Evolutionary conservation across 2,797 vertebrate genomes (phyloP).

Genomic region (Gymnoscopelus microlampas): DNA sequence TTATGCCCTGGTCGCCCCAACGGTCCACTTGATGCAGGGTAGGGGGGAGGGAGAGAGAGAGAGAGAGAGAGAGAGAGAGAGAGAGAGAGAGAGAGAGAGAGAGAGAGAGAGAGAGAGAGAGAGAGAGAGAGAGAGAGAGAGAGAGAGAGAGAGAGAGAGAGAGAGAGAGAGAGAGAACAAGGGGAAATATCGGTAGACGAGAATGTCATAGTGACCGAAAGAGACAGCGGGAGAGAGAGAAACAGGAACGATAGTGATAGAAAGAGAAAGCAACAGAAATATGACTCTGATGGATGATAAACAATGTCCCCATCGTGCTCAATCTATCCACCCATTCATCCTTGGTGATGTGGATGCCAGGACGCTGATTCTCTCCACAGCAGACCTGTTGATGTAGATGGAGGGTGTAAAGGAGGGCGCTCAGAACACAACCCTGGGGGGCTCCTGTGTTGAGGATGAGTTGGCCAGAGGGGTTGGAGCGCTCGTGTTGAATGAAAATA

Average conservation of each 20-base stretch:
- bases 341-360: too few relatives aligned
- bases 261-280: too few relatives aligned
- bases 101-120: background rate
- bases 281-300: too few relatives aligned
- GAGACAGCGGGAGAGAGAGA: slow-evolving; percentile 35
- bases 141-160: slow-evolving; percentile 9
- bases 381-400: too few relatives aligned
- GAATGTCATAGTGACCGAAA: background rate
- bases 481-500: too few relatives aligned
- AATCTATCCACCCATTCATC: background rate
- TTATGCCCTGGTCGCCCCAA: slow-evolving; percentile 69
- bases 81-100: background rate
- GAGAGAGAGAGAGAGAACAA: background rate
- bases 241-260: background rate
- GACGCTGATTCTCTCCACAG: too few relatives aligned
- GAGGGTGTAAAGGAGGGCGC: too few relatives aligned
- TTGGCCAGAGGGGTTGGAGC: too few relatives aligned
- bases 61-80: slow-evolving; percentile 1
- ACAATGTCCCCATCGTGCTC: background rate
- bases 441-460: too few relatives aligned
- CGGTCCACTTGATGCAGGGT: slow-evolving; percentile 67
- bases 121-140: background rate
- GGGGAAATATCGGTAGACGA: background rate
- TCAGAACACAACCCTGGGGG: too few relatives aligned
- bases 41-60: slow-evolving; percentile 47